Evolutionary conservation across 1,140 invertebrate genomes (phyloP).

Genomic region (Periplaneta americana): DNA sequence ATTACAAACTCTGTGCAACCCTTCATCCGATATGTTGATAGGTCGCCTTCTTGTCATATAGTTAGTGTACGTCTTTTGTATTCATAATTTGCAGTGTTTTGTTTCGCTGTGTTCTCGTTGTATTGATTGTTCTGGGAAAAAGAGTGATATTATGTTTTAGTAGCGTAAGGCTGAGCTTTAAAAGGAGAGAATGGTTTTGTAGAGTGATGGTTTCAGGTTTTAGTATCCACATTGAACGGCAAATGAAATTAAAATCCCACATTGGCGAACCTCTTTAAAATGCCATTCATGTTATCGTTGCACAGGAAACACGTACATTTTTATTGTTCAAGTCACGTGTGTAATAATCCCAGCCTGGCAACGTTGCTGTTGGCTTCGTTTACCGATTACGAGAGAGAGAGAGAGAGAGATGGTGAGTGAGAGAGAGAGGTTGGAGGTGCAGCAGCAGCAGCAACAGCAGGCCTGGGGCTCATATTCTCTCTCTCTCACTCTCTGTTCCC

Average conservation of each 20-base stretch:
- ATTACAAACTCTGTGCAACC: too few species aligned
- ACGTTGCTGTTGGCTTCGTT: constrained; percentile 9
- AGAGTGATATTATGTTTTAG: too few species aligned
- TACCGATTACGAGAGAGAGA: constrained; percentile 47
- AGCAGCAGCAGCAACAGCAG: not conserved
- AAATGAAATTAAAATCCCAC: not conserved
- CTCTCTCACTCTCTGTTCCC: not conserved
- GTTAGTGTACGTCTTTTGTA: too few species aligned
- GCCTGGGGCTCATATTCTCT: not conserved
- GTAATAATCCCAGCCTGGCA: not conserved
- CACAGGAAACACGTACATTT: not conserved
- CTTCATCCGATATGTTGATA: too few species aligned
- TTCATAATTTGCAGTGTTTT: too few species aligned
- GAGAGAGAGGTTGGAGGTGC: constrained; percentile 54
- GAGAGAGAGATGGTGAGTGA: constrained; percentile 61
- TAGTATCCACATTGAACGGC: not conserved
- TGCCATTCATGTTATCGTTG: not conserved
- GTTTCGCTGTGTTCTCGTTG: too few species aligned
- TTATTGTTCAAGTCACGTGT: not conserved
- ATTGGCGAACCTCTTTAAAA: not conserved
- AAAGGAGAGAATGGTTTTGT: not conserved
- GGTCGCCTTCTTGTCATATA: too few species aligned
- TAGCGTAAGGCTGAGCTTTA: too few species aligned
- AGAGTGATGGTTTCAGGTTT: not conserved
- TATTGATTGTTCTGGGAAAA: too few species aligned